These are phyloP conservation scores for Ptyas mucosa DNA, from an alignment of 2,113 vertebrate genomes.

Conservation along the genomic window DNA sequence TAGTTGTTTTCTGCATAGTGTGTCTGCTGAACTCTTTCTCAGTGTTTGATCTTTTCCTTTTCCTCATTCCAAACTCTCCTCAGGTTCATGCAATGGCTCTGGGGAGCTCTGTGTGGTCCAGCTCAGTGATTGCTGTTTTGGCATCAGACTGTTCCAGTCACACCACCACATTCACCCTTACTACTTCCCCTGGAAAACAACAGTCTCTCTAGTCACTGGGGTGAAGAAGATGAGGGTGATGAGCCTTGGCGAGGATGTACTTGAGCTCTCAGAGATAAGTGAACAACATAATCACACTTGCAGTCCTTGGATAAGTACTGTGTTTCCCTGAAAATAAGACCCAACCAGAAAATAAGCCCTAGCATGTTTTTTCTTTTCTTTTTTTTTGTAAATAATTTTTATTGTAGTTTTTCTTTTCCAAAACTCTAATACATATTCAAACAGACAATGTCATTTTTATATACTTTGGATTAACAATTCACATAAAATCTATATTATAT, in stretches of 20 bases:
- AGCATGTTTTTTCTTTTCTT: too few relatives aligned
- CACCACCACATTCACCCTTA: conserved; percentile 70
- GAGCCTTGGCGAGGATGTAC: conserved; percentile 68
- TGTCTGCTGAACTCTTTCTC: background rate
- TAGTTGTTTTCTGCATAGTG: background rate
- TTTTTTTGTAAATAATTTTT: too few relatives aligned
- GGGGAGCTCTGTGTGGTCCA: conserved; percentile 63
- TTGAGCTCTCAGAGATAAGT: background rate
- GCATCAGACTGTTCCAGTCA: conserved; percentile 33
- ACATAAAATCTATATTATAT: too few relatives aligned
- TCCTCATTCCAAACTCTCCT: background rate
- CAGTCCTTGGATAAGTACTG: background rate
- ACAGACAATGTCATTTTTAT: too few relatives aligned
- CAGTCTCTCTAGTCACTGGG: conserved; percentile 67
- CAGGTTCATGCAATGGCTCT: conserved; percentile 65
- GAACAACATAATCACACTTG: conserved; percentile 16
- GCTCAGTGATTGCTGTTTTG: conserved; percentile 47
- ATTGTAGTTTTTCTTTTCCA: too few relatives aligned
- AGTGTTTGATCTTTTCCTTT: conserved; percentile 17
- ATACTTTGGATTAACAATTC: too few relatives aligned
- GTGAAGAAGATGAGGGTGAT: conserved; percentile 50
- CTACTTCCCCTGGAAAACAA: conserved; percentile 64
- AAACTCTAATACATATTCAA: too few relatives aligned
- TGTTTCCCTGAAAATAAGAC: too few relatives aligned
- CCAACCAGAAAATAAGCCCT: too few relatives aligned